phyloP scores from a whole-genome alignment of 1,140 invertebrate genomes.

The Pseudomyrmex sp. region DNA sequence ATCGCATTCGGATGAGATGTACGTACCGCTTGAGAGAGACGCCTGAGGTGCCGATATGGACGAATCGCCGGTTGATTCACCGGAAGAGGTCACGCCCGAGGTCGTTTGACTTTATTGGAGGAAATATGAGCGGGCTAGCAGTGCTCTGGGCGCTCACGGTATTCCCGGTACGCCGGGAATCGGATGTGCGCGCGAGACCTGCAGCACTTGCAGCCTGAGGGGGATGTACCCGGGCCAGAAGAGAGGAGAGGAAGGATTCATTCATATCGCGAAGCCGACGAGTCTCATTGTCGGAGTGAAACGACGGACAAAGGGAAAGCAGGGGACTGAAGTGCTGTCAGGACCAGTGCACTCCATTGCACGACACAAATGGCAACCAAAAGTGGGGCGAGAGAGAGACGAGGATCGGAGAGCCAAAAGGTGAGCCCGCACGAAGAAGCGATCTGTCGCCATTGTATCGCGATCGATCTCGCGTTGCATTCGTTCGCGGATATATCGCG shows the following conservation, averaged over 20 bases:
- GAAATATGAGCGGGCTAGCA: slow-evolving; percentile 59
- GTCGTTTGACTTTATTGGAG: slow-evolving; percentile 67
- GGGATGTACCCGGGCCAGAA: slow-evolving; percentile 44
- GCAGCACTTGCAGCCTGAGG: slow-evolving; percentile 70
- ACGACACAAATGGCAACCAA: slow-evolving; percentile 73
- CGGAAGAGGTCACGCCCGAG: slow-evolving; percentile 59
- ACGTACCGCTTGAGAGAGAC: slow-evolving; percentile 39
- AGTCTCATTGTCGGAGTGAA: slow-evolving; percentile 69
- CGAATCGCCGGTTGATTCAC: slow-evolving; percentile 36
- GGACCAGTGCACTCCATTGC: slow-evolving; percentile 72
- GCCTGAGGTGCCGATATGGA: slow-evolving; percentile 41
- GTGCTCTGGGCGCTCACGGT: slow-evolving; percentile 17
- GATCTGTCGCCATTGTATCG: slow-evolving; percentile 60
- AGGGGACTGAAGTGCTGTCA: slow-evolving; percentile 71
- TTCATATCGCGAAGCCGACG: slow-evolving; percentile 65
- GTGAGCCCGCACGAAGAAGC: slow-evolving; percentile 46
- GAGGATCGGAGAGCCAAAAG: slow-evolving; percentile 39
- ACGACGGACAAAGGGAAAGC: slow-evolving; percentile 63
- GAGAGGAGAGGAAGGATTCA: slow-evolving; percentile 63
- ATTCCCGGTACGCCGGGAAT: slow-evolving; percentile 51
- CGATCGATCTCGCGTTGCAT: slow-evolving; percentile 49
- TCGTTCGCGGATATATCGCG: slow-evolving; percentile 46
- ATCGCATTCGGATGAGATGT: background rate
- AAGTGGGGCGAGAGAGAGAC: slow-evolving; percentile 65
- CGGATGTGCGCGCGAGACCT: slow-evolving; percentile 37